Evolutionary conservation across 2,888 invertebrate species (phyloP).

Genomic region (Mayetiola destructor): DNA sequence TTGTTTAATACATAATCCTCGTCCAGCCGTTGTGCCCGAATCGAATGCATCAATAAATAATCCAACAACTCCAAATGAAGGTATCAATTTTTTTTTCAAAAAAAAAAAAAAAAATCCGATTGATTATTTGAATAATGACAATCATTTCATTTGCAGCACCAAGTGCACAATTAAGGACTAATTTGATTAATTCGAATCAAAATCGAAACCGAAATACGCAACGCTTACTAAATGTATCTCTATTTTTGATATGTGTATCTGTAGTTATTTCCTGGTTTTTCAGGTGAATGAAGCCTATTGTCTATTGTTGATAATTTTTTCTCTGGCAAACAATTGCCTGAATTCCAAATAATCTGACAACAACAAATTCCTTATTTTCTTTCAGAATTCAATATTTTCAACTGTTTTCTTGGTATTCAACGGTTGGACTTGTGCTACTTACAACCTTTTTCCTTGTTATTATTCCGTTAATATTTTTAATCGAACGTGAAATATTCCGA

Average conservation of each 20-base stretch:
- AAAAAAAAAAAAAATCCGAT: too few relatives aligned
- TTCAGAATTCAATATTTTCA: constrained; percentile 41
- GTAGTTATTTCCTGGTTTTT: constrained; percentile 23
- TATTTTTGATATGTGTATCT: constrained; percentile 20
- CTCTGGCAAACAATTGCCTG: too few relatives aligned
- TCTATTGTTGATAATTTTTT: neutral
- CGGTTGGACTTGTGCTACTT: constrained; percentile 23
- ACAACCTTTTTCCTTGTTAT: constrained; percentile 22
- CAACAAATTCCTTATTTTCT: constrained; percentile 15
- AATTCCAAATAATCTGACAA: neutral
- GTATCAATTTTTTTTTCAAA: too few relatives aligned
- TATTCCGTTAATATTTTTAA: constrained; percentile 21
- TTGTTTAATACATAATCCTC: constrained; percentile 41
- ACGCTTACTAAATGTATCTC: constrained; percentile 20
- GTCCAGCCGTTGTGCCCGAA: neutral
- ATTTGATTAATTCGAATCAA: constrained; percentile 17
- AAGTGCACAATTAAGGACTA: too few relatives aligned
- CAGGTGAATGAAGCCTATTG: constrained; percentile 19
- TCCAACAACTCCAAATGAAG: constrained; percentile 1
- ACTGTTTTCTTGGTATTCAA: constrained; percentile 35
- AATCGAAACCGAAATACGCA: constrained; percentile 18
- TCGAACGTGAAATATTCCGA: constrained; percentile 19
- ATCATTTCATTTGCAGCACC: neutral
- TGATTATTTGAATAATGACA: neutral
- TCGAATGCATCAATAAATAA: neutral